Base-by-base conservation (phyloP, 2,888 invertebrate genomes). In the Crossocerus cetratus region DNA sequence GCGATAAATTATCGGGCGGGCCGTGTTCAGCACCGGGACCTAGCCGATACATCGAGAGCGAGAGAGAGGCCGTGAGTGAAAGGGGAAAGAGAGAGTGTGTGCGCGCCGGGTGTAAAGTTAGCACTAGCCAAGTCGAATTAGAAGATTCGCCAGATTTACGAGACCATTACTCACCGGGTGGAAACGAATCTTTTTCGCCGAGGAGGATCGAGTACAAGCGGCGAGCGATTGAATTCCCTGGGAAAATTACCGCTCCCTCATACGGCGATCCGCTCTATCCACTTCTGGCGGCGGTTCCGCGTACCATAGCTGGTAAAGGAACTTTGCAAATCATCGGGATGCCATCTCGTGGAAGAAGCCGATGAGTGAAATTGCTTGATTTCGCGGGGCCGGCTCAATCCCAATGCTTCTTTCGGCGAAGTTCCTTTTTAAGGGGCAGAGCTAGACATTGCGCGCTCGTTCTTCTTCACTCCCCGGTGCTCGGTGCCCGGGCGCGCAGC, bases 1-100 rank as follows among this genome's bases (percentile, higher is more conserved):
- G 71, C 83, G 70, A 81, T 82, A 83, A 82, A 82, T 83, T 83
- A 82, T 77, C 81, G 63, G 32, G 8, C 11, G 43, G 64, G 18
- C 60, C 61, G 53, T 59, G 44, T 20, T 32, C 32, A 32, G 8
- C n/a, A n/a, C 69, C 57, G 45, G 32, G 32, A 32, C 32, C 32
- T 32, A n/a, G n/a, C n/a, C 32, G 11, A 32, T 32, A 32, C 32
- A 8, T 11, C 32, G 11, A 32, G 32, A 32, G 32, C 57, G 23
- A 13, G 62, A 49, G 42, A 44, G 45, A 57, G 67, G 18, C 57
- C 60, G 58, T 22, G 65, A 62, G 44, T 64, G 61, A 44, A 67
- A 65, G 71, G 44, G 32, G 65, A 49, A 22, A 44, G 43, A 55
- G 67, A 20, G 60, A 67, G 61, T 43, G 64, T 61, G 70, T 45